Evolutionary conservation across 2,113 vertebrate genomes (phyloP).

Genomic region (Oncorhynchus nerka): DNA sequence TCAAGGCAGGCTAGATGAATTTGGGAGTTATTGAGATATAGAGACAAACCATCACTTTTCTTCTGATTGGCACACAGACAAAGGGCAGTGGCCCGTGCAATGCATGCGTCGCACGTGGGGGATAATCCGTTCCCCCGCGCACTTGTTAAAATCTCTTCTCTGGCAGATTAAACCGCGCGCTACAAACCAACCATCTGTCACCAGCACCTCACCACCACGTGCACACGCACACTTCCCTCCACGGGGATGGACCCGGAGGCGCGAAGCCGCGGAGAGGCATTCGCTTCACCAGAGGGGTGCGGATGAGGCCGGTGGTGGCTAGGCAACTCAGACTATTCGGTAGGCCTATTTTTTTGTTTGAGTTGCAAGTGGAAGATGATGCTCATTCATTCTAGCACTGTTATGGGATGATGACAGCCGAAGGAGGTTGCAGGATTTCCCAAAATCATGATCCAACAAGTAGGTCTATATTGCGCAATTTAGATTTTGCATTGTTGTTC

Average conservation of each 20-base stretch:
- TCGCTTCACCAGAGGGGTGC: not conserved
- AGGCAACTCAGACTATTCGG: not conserved
- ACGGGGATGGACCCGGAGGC: not conserved
- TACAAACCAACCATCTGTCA: slow-evolving; percentile 61
- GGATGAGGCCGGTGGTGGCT: not conserved
- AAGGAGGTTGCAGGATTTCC: too few species aligned
- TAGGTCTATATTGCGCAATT: too few species aligned
- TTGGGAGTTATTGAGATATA: not conserved
- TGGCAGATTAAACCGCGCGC: slow-evolving; percentile 59
- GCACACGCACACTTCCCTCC: not conserved
- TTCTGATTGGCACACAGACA: not conserved
- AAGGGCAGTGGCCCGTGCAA: not conserved
- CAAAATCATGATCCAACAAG: too few species aligned
- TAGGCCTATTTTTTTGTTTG: not conserved
- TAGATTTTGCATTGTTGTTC: too few species aligned
- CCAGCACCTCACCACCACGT: slow-evolving; percentile 3
- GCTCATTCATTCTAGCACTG: too few species aligned
- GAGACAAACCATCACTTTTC: not conserved
- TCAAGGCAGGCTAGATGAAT: not conserved
- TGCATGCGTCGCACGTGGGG: slow-evolving; percentile 5
- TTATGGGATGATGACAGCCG: too few species aligned
- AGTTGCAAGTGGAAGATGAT: not conserved
- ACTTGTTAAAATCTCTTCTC: slow-evolving; percentile 54
- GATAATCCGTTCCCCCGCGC: slow-evolving; percentile 55
- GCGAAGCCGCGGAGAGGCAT: not conserved